These are phyloP conservation scores for Mionectes macconnelli DNA, from an alignment of 2,113 vertebrate species.

Conservation along the genomic window DNA sequence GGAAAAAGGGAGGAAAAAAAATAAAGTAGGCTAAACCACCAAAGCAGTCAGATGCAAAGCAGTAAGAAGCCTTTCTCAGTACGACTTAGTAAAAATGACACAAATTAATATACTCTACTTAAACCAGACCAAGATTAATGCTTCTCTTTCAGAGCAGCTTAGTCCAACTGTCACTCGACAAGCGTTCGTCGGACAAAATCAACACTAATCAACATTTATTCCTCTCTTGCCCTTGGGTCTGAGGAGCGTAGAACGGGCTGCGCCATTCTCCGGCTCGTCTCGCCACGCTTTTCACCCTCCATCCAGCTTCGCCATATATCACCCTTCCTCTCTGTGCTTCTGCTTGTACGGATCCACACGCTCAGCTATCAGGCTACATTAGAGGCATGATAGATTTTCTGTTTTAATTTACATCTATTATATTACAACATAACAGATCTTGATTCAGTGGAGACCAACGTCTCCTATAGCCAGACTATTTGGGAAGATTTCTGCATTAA, in stretches of 20 bases:
- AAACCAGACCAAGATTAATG: conserved; percentile 99
- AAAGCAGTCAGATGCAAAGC: conserved; percentile 81
- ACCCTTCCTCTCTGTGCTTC: conserved; percentile 79
- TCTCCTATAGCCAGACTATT: conserved; percentile 68
- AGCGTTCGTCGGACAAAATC: conserved; percentile 95
- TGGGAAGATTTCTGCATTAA: conserved; percentile 61
- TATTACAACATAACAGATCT: conserved; percentile 82
- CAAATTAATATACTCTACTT: conserved; percentile 99
- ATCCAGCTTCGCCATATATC: conserved; percentile 93
- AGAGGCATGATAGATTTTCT: conserved; percentile 96
- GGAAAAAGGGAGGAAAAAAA: neutral
- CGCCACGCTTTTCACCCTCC: conserved; percentile 95
- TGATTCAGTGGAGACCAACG: conserved; percentile 71
- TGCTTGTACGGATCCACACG: conserved; percentile 77
- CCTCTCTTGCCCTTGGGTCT: conserved; percentile 96
- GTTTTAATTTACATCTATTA: conserved; percentile 98
- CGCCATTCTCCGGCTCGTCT: conserved; percentile 76
- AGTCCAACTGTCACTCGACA: conserved; percentile 96
- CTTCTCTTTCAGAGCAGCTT: conserved; percentile 95
- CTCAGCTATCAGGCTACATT: conserved; percentile 89
- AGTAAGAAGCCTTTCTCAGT: conserved; percentile 86
- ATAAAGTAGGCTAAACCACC: conserved; percentile 69
- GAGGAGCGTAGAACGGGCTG: conserved; percentile 81
- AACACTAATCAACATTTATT: conserved; percentile 99
- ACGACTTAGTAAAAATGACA: conserved; percentile 98